Percentiles rank a stretch among this genome's conserved stretches.
phyloP scores from a whole-genome alignment of 2,888 invertebrate species.

The Leptopilina drosophilae region DNA sequence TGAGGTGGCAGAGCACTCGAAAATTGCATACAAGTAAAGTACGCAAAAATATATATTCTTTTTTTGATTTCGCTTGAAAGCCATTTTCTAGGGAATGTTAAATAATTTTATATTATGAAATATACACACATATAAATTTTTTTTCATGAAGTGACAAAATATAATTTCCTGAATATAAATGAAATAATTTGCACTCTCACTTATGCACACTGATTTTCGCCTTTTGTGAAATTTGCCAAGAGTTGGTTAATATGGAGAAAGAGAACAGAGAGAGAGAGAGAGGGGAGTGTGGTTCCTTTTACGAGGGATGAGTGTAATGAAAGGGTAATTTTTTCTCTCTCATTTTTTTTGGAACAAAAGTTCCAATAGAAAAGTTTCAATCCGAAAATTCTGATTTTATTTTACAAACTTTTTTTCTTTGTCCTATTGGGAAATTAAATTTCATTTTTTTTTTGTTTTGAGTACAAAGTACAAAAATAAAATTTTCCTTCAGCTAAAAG shows the following conservation, averaged over 20 bases:
- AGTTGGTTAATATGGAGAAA: background rate
- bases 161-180: constrained; percentile 8
- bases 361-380: background rate
- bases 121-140: too few relatives aligned
- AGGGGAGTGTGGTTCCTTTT: background rate
- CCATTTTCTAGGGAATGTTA: background rate
- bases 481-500: too few relatives aligned
- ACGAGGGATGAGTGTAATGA: too few relatives aligned
- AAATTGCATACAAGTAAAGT: background rate
- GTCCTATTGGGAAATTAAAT: too few relatives aligned
- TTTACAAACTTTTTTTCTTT: background rate
- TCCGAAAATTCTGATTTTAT: background rate
- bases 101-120: too few relatives aligned
- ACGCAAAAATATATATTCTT: background rate
- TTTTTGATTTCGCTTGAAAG: background rate
- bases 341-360: background rate
- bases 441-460: background rate
- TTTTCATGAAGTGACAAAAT: constrained; percentile 1
- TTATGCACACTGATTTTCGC: background rate
- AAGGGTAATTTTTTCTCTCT: background rate
- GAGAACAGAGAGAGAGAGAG: background rate
- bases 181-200: constrained; percentile 2
- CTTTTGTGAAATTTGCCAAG: background rate
- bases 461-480: too few relatives aligned
- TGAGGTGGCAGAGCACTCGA: background rate